Base-by-base conservation (phyloP, 1,140 invertebrate species). In the Drosophila cardini region DNA sequence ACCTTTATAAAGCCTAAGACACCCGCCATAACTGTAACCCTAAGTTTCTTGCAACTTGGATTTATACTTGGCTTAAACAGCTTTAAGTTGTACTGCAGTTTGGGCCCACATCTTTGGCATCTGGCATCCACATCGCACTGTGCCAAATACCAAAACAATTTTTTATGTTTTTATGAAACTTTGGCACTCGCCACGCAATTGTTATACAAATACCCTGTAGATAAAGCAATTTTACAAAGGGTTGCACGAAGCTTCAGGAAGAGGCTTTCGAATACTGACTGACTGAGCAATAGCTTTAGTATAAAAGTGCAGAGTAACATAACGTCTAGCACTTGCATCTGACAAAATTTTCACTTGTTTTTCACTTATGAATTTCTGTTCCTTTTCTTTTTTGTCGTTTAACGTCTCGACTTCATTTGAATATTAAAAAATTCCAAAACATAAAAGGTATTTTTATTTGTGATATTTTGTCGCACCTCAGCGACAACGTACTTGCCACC, bases 391-490 rank as follows among this genome's bases (percentile, higher is more conserved):
- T 50, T 67, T 76, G 36, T 56, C 18, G 36, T 26, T 45, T 72
- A 34, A 40, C 46, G 40, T 57, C 67, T 55, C 72, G 36, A 40
- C 83, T 87, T 86, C 84, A 87, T 87, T 87, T 87, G 84, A 87
- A 87, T 87, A 87, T 87, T 87, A 87, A 87, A 87, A 87, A 87
- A 87, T 87, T 87, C 84, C 84, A 74, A 80, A 89, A 87, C 84
- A 87, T 82, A 87, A 87, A 87, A 83, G 84, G 84, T 84, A 87
- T 89, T 87, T 89, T 87, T 89, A 87, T 87, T 89, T 89, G 84
- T 73, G 85, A 89, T 89, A 90, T 87, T 90, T 90, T 90, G 87
- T 90, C 83, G 83, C 87, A 90, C 87, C 87, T 90, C 81, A 74
- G 79, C 86, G 78, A 90, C 86, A 90, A 90, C 86, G 77, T 83